Evolutionary conservation across 2,113 vertebrate species (phyloP).

Genomic region (Siphamia tubifer): DNA sequence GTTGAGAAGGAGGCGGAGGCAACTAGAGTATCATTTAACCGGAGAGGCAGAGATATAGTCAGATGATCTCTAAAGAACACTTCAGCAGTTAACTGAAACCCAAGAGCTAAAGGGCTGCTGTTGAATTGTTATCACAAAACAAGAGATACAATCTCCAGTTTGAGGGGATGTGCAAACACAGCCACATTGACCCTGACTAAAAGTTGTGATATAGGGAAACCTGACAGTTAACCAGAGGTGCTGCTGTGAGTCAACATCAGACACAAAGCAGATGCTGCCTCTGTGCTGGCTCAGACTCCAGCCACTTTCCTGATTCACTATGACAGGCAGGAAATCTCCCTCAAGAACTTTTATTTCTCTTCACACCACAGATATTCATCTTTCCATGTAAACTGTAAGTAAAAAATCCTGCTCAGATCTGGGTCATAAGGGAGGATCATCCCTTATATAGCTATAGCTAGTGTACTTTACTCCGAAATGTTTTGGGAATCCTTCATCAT

Average conservation of each 20-base stretch:
- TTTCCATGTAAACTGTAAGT: conserved; percentile 24
- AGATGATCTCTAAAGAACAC: conserved; percentile 44
- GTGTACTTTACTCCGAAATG: not conserved
- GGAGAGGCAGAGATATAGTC: conserved; percentile 35
- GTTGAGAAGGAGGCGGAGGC: conserved; percentile 33
- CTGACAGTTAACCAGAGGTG: conserved; percentile 28
- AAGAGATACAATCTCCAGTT: conserved; percentile 23
- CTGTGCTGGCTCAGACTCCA: conserved; percentile 21
- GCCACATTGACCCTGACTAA: not conserved
- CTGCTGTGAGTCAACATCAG: conserved; percentile 18
- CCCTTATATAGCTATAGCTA: too few relatives aligned
- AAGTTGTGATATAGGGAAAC: conserved; percentile 4
- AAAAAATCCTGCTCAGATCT: conserved; percentile 38
- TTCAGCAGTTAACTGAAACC: conserved; percentile 9
- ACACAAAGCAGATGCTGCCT: conserved; percentile 58
- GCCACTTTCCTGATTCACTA: conserved; percentile 22
- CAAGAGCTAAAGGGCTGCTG: conserved; percentile 11
- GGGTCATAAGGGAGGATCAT: conserved; percentile 23
- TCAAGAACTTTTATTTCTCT: conserved; percentile 45
- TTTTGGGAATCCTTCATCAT: not conserved
- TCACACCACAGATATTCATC: conserved; percentile 41
- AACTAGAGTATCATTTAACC: conserved; percentile 43
- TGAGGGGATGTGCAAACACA: not conserved
- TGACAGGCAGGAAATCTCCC: conserved; percentile 54
- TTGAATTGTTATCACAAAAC: conserved; percentile 33